These are phyloP conservation scores for Euzetes globulus DNA, from an alignment of 2,888 invertebrate species.

Conservation along the genomic window DNA sequence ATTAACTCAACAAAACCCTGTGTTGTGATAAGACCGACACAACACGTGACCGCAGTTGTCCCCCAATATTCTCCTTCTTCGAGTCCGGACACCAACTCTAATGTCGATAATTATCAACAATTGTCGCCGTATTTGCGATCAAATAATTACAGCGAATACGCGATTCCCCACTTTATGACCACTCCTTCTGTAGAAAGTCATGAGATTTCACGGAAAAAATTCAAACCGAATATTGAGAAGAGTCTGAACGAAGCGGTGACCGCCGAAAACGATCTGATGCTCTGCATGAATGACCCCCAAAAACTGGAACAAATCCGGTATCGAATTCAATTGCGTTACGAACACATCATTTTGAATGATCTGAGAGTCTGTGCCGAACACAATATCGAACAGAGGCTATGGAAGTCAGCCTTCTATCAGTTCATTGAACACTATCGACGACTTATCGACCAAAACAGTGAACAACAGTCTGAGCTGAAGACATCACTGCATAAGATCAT, in stretches of 20 bases:
- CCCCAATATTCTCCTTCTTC: conserved; percentile 6
- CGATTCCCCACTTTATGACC: conserved; percentile 12
- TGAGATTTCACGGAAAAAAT: background rate
- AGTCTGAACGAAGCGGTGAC: conserved; percentile 13
- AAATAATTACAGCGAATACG: conserved; percentile 13
- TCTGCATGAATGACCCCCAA: background rate
- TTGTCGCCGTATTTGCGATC: background rate
- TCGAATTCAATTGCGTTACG: conserved; percentile 46
- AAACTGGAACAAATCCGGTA: conserved; percentile 40
- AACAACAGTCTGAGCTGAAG: conserved; percentile 47
- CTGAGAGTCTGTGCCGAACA: conserved; percentile 77
- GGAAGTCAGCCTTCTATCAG: conserved; percentile 75
- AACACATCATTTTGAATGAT: conserved; percentile 56
- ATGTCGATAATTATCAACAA: conserved; percentile 17
- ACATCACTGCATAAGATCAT: conserved; percentile 35
- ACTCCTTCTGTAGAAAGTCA: background rate
- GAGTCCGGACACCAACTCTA: conserved; percentile 15
- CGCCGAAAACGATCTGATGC: background rate
- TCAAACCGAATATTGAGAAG: conserved; percentile 18
- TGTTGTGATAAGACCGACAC: conserved; percentile 31
- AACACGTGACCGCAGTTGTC: background rate
- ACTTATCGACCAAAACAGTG: conserved; percentile 56
- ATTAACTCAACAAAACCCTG: conserved; percentile 26
- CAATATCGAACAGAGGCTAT: conserved; percentile 80
- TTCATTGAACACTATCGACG: conserved; percentile 74